Conservation (phyloP, 1,140 invertebrate genomes). For the Halesus radiatus region DNA sequence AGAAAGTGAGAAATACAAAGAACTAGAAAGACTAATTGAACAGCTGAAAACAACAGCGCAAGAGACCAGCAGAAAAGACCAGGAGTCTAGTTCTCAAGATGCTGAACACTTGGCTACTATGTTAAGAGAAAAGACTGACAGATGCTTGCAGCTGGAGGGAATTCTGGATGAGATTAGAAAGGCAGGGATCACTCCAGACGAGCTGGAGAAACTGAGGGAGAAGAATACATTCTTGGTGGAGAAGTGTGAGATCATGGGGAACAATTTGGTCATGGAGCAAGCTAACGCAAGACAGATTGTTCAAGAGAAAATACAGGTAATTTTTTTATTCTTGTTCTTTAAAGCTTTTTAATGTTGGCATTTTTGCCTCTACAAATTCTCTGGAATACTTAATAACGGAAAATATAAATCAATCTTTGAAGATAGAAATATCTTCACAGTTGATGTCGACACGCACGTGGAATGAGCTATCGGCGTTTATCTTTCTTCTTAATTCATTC, state of each 20-base stretch:
- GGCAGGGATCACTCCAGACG: slow-evolving; percentile 52
- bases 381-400: too few relatives aligned
- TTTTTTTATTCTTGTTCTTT: neutral
- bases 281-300: slow-evolving; percentile 68
- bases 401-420: too few relatives aligned
- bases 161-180: slow-evolving; percentile 40
- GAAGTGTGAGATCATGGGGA: slow-evolving; percentile 75
- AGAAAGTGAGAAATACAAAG: slow-evolving; percentile 63
- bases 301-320: slow-evolving; percentile 69
- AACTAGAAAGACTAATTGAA: slow-evolving; percentile 69
- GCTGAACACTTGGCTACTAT: slow-evolving; percentile 59
- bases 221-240: slow-evolving; percentile 70
- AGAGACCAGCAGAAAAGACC: neutral
- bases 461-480: too few relatives aligned
- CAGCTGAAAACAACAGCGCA: slow-evolving; percentile 61
- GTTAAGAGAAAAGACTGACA: slow-evolving; percentile 66
- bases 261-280: slow-evolving; percentile 72
- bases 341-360: too few relatives aligned
- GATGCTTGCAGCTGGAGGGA: slow-evolving; percentile 60
- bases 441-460: too few relatives aligned
- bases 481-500: too few relatives aligned
- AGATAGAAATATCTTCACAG: too few relatives aligned
- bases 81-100: neutral
- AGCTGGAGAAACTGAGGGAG: slow-evolving; percentile 62
- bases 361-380: too few relatives aligned